A percentile compares a stretch with the other conserved stretches of the same genome.
phyloP scores from a whole-genome alignment of 2,888 invertebrate species.

The Drosophila birchii region DNA sequence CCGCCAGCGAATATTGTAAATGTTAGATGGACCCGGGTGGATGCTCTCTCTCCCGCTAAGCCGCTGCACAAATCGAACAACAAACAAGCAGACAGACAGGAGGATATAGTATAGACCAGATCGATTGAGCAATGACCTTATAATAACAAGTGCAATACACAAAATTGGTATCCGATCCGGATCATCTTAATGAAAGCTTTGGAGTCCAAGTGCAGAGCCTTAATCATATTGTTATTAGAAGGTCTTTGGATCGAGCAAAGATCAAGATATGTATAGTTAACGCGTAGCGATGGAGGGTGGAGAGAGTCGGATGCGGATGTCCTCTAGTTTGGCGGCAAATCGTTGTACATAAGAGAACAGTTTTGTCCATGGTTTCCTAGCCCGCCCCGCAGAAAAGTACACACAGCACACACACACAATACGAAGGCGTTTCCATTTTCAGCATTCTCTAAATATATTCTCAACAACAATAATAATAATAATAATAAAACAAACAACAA shows the following conservation, averaged over 20 bases:
- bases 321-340: slow-evolving; percentile 36
- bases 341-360: slow-evolving; percentile 61
- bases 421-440: slow-evolving; percentile 40
- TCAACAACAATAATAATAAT: slow-evolving; percentile 33
- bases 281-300: slow-evolving; percentile 1
- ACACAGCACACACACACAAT: slow-evolving; percentile 15
- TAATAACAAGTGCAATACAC: neutral
- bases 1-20: slow-evolving; percentile 20
- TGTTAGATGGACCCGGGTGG: slow-evolving; percentile 13
- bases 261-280: slow-evolving; percentile 21
- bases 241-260: neutral
- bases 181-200: neutral
- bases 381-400: slow-evolving; percentile 16
- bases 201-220: neutral
- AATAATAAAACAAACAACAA: slow-evolving; percentile 8
- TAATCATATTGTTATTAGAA: neutral
- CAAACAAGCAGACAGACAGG: slow-evolving; percentile 2
- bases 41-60: slow-evolving; percentile 19
- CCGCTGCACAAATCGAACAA: slow-evolving; percentile 23
- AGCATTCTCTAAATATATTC: slow-evolving; percentile 54
- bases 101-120: slow-evolving; percentile 13
- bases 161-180: neutral
- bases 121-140: neutral
- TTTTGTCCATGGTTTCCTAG: slow-evolving; percentile 63
- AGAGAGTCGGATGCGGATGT: neutral